phyloP scores from a whole-genome alignment of 1,140 invertebrate genomes.

The Thalassaphorura encarpata region DNA sequence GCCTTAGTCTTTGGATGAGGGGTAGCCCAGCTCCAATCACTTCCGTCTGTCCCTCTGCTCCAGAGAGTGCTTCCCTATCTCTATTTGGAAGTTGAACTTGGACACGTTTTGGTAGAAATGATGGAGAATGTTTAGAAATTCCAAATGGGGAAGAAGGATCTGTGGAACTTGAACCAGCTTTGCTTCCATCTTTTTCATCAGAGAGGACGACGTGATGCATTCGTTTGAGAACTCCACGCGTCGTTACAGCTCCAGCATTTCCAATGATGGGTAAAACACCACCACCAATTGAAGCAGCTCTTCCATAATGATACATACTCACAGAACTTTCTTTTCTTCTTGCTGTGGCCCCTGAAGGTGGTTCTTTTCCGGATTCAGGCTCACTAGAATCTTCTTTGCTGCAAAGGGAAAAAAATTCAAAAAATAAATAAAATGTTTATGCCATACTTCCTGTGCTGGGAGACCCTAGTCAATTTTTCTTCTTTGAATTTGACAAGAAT shows the following conservation, averaged over 20 bases:
- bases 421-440: neutral
- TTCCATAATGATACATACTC: neutral
- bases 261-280: neutral
- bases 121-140: neutral
- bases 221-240: conserved; percentile 37
- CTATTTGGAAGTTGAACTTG: conserved; percentile 10
- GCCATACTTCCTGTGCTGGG: too few species aligned
- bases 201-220: conserved; percentile 55
- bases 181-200: conserved; percentile 42
- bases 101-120: conserved; percentile 9
- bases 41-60: conserved; percentile 38
- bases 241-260: neutral
- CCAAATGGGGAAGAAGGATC: too few species aligned
- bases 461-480: too few species aligned
- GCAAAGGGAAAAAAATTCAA: conserved; percentile 32
- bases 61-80: conserved; percentile 38
- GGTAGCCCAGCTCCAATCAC: conserved; percentile 65
- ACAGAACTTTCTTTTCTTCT: conserved; percentile 18
- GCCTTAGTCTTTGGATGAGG: conserved; percentile 61
- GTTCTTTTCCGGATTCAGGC: conserved; percentile 41
- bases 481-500: neutral
- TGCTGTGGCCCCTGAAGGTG: neutral
- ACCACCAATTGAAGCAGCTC: neutral
- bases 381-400: conserved; percentile 50
- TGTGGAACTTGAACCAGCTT: neutral